Conservation (phyloP, 92 coral and sea anemone species). For the Zoanthus sociatus region DNA sequence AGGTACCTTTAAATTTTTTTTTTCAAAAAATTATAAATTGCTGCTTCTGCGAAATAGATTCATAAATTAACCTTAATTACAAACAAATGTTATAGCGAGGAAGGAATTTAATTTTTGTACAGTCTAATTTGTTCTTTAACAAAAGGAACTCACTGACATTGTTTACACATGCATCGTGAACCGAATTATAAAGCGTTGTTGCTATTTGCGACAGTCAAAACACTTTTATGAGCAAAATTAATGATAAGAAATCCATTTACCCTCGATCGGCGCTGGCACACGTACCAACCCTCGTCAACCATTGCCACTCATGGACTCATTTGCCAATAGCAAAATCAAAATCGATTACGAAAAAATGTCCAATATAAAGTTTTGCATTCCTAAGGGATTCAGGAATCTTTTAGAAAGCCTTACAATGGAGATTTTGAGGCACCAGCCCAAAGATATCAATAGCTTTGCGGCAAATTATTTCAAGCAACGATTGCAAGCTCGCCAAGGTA, state of each 20-base stretch:
- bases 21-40: no score
- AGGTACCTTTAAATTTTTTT: no score
- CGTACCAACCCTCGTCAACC: neutral
- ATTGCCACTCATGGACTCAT: neutral
- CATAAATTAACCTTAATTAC: no score
- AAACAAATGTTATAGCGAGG: neutral
- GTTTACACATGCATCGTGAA: constrained; percentile 28
- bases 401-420: constrained; percentile 89
- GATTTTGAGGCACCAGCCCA: constrained; percentile 86
- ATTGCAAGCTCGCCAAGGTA: constrained; percentile 85
- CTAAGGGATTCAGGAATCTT: constrained; percentile 88
- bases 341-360: neutral
- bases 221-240: constrained; percentile 1
- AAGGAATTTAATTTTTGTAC: constrained; percentile 17
- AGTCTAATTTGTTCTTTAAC: neutral
- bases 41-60: no score
- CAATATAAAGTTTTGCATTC: constrained; percentile 66
- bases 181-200: constrained; percentile 8
- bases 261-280: neutral
- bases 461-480: constrained; percentile 86
- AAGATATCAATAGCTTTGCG: constrained; percentile 82
- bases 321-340: neutral
- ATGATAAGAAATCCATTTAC: constrained; percentile 4
- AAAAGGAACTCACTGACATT: constrained; percentile 23
- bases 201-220: constrained; percentile 25